Percentiles rank a stretch among this genome's conserved stretches.
These are phyloP conservation scores for Ceraclea dissimilis DNA, from an alignment of 2,888 invertebrate genomes.

Conservation along the genomic window DNA sequence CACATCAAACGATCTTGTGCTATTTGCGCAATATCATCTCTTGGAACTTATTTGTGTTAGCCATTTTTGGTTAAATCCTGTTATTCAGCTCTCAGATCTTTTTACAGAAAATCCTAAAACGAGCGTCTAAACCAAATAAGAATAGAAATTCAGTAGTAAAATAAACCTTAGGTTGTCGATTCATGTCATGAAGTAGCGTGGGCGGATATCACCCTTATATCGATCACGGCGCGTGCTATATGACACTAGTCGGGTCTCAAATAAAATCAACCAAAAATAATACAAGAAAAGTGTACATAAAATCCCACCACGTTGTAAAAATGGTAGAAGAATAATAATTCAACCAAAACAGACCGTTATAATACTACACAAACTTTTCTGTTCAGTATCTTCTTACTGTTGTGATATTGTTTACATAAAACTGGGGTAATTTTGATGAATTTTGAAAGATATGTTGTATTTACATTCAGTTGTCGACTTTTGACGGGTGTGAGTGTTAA, in stretches of 20 bases:
- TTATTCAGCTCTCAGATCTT: no score
- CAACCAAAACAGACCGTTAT: no score
- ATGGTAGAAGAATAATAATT: no score
- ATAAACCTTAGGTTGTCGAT: neutral
- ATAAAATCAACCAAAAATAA: neutral
- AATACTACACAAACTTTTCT: no score
- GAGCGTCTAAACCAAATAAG: no score
- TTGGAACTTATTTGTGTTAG: no score
- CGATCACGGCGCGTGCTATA: slow-evolving; percentile 19
- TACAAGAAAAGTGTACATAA: neutral
- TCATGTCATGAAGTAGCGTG: neutral
- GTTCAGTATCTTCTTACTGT: neutral
- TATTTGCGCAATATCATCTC: no score
- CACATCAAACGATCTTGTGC: no score
- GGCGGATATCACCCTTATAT: slow-evolving; percentile 15
- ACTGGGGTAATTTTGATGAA: slow-evolving; percentile 3
- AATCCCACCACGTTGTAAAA: no score
- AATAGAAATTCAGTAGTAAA: no score
- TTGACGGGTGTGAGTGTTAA: slow-evolving; percentile 20
- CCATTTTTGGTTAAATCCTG: no score
- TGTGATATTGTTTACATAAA: neutral
- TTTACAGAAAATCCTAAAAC: no score
- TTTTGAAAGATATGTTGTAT: slow-evolving; percentile 4
- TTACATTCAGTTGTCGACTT: slow-evolving; percentile 11
- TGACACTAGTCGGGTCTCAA: slow-evolving; percentile 2